Evolutionary conservation across 2,888 invertebrate genomes (phyloP).

Genomic region (Epistrophe eligans): DNA sequence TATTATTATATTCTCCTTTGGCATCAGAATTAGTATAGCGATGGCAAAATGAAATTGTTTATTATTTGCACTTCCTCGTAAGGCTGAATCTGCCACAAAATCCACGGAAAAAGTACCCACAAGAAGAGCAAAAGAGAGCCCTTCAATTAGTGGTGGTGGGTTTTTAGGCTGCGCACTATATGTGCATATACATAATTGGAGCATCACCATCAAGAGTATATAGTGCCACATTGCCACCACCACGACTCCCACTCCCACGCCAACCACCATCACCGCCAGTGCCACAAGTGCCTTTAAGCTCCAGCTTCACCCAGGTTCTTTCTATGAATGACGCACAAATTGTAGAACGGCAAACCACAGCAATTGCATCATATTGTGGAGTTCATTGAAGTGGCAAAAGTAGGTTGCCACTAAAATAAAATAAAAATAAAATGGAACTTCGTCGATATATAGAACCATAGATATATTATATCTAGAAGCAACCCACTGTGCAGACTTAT

Average conservation of each 20-base stretch:
- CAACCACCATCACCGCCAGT: neutral
- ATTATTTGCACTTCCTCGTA: constrained; percentile 34
- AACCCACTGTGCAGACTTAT: neutral
- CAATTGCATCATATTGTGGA: constrained; percentile 70
- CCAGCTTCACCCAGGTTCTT: constrained; percentile 9
- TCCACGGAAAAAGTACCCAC: constrained; percentile 31
- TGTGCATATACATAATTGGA: constrained; percentile 67
- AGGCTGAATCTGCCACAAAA: constrained; percentile 33
- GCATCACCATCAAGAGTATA: constrained; percentile 45
- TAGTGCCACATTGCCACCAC: neutral
- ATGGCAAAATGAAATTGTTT: constrained; percentile 50
- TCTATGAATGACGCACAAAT: constrained; percentile 53
- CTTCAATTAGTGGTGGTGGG: constrained; percentile 62
- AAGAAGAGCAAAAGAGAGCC: constrained; percentile 35
- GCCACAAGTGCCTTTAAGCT: constrained; percentile 21
- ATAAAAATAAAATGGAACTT: constrained; percentile 32
- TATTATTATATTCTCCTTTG: neutral
- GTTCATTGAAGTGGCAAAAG: constrained; percentile 70
- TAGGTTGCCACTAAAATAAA: constrained; percentile 60
- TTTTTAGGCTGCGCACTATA: constrained; percentile 51
- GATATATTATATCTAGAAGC: neutral
- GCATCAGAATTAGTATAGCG: neutral
- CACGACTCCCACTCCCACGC: neutral
- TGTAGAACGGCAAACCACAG: constrained; percentile 29
- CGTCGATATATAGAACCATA: neutral